These are phyloP conservation scores for Hipposideros armiger DNA, from an alignment of 2,113 vertebrate genomes.

Conservation along the genomic window DNA sequence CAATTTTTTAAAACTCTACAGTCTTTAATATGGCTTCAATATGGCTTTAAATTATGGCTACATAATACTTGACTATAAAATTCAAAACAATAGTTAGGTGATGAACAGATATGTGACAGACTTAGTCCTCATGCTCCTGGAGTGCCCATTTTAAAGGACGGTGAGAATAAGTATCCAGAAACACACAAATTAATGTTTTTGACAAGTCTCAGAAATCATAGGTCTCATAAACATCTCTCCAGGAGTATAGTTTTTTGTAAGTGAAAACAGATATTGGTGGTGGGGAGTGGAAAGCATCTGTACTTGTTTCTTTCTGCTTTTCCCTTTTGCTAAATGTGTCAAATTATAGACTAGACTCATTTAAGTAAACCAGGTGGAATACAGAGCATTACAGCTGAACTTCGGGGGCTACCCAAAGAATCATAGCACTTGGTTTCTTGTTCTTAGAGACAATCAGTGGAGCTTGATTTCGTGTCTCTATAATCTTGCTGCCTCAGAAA, in stretches of 20 bases:
- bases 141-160: neutral
- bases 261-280: neutral
- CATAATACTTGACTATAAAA: neutral
- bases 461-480: neutral
- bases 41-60: neutral
- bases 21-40: neutral
- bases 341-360: neutral
- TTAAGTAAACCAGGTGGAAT: neutral
- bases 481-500: neutral
- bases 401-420: neutral
- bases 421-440: neutral
- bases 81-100: neutral
- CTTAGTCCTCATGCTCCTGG: neutral
- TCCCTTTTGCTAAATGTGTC: neutral
- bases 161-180: neutral
- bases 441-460: neutral
- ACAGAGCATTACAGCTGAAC: neutral
- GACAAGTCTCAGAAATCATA: neutral
- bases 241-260: neutral
- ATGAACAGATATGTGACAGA: neutral
- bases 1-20: neutral
- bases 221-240: neutral
- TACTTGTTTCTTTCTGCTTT: neutral
- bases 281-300: neutral
- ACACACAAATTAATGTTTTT: neutral